phyloP scores from a whole-genome alignment of 2,888 invertebrate genomes.

The Eristalinus aeneus region DNA sequence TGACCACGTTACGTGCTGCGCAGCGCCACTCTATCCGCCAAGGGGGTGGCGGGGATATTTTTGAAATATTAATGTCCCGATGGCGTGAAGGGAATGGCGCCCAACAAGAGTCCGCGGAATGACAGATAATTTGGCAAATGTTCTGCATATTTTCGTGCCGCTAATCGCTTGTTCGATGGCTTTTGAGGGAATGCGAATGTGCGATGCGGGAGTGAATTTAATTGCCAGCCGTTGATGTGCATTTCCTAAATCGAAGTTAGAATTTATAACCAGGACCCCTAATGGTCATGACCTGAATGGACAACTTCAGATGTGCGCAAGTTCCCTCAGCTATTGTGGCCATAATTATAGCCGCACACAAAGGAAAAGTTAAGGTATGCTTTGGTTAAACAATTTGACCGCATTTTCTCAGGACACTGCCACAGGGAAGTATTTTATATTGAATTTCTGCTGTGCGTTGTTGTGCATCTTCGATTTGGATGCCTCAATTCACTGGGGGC shows the following conservation, averaged over 20 bases:
- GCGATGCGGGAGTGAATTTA: slow-evolving; percentile 21
- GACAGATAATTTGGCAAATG: slow-evolving; percentile 53
- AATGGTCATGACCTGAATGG: slow-evolving; percentile 11
- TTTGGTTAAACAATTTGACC: neutral
- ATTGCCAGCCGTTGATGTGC: slow-evolving; percentile 15
- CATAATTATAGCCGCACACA: neutral
- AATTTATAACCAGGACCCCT: slow-evolving; percentile 18
- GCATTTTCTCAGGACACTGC: neutral
- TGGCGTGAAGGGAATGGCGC: slow-evolving; percentile 63
- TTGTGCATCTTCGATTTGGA: neutral
- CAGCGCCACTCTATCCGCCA: neutral
- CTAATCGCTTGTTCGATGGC: slow-evolving; percentile 22
- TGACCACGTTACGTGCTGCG: neutral
- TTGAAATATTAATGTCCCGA: slow-evolving; percentile 55
- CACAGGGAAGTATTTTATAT: neutral
- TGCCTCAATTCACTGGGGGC: neutral
- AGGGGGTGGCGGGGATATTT: slow-evolving; percentile 2
- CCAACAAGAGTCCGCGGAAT: slow-evolving; percentile 41
- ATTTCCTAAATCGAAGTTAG: slow-evolving; percentile 29
- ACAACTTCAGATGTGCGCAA: neutral
- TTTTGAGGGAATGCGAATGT: neutral
- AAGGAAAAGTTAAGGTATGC: neutral
- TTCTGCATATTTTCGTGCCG: slow-evolving; percentile 32
- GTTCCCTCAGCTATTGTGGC: too few relatives aligned
- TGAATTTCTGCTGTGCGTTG: neutral